Base-by-base conservation (phyloP, 2,797 vertebrate species). In the Phrynocephalus forsythii region DNA sequence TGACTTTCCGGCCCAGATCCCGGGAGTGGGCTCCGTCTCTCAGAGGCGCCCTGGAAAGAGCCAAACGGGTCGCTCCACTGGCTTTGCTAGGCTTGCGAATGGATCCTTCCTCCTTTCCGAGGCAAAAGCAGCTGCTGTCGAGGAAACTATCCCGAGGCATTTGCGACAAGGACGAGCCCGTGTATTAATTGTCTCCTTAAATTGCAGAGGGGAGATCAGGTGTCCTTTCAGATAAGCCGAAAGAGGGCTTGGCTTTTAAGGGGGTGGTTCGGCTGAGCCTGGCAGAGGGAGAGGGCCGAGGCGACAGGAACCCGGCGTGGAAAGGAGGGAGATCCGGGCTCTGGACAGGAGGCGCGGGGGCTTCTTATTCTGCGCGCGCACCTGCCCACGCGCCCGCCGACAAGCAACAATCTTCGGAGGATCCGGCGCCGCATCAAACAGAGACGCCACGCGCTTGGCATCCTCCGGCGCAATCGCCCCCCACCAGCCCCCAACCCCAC, bases 141-240 rank as follows among this genome's bases (percentile, higher is more conserved):
- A 90, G 63, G 85, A 60, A 90, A 91, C 85, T 48, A 56, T 84
- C 18, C 90, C 38, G 9, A 11, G 9, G 78, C 77, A 86, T 86
- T 87, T 88, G 80, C 0, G 91, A 52, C 91, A 83, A 22, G 79
- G 0, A 60, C 52, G 0, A 89, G 88, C 68, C 90, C 85, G 90
- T 93, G 91, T 88, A 78, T 91, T 89, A 86, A 56, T 72, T 76
- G 90, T 91, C 90, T 84, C 33, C 88, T 90, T 63, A 85, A 92
- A 87, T 83, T 88, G 88, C 69, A 11, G 69, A 79, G 44, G 88
- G 83, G 52, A 92, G 85, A 90, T 85, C 91, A 88, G 22, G 9
- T 63, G 56, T 60, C 52, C 8, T 8, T 73, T 86, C 79, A 83
- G 91, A 94, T 88, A 52, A 63, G 20, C 52, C 52, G 52, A 13